Conservation (phyloP, 2,113 vertebrate species). For the Mesembrinibis cayennensis region DNA sequence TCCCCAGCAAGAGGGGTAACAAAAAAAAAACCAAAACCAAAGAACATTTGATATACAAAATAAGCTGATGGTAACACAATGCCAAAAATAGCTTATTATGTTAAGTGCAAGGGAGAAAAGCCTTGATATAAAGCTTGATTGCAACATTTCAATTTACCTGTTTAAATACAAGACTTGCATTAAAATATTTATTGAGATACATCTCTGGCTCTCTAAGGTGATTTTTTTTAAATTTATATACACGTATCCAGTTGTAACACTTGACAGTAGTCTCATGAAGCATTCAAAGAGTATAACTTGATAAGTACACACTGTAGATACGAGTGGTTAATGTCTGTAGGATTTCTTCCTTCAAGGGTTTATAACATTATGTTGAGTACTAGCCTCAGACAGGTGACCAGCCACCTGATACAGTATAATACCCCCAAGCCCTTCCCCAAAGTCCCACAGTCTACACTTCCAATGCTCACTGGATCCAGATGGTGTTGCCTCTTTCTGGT, state of each 20-base stretch:
- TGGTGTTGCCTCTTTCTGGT: constrained; percentile 88
- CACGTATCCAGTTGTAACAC: constrained; percentile 84
- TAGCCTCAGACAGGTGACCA: constrained; percentile 74
- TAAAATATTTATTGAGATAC: constrained; percentile 85
- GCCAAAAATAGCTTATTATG: constrained; percentile 83
- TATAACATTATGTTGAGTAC: constrained; percentile 59
- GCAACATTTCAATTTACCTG: constrained; percentile 78
- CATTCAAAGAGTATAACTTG: constrained; percentile 67
- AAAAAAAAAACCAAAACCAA: constrained; percentile 36
- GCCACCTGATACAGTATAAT: constrained; percentile 62
- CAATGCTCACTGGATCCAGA: constrained; percentile 93
- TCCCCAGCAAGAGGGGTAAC: constrained; percentile 70
- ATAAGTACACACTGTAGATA: constrained; percentile 75
- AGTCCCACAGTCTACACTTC: background rate
- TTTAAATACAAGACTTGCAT: constrained; percentile 92
- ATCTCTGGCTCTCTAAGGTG: constrained; percentile 66
- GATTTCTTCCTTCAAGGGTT: constrained; percentile 59
- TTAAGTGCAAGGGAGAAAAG: constrained; percentile 90
- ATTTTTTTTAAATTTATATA: constrained; percentile 78
- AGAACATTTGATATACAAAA: constrained; percentile 76
- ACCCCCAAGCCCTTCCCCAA: constrained; percentile 46
- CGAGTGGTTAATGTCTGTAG: constrained; percentile 46
- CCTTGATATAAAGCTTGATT: constrained; percentile 86
- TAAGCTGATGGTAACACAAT: constrained; percentile 84
- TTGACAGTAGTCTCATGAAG: constrained; percentile 77